Base-by-base conservation (phyloP, 2,113 vertebrate species). In the Fulmarus glacialis region DNA sequence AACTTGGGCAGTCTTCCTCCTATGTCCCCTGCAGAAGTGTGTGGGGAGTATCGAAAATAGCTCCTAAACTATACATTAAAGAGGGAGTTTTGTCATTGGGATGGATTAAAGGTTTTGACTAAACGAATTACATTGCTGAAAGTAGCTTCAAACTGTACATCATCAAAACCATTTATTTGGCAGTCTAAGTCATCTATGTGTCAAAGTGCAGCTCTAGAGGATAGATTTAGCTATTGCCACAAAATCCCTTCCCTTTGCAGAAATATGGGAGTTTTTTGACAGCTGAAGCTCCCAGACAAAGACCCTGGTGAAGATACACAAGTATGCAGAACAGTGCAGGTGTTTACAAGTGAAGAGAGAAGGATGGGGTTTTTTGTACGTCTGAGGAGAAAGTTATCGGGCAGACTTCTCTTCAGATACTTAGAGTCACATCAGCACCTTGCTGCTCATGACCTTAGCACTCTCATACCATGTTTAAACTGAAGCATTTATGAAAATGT, bases 31-130 rank as follows among this genome's bases (percentile, higher is more conserved):
- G 14, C 45, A 90, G 66, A 93, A 59, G 8, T 55, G 8, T 84
- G 29, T 53, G 34, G 11, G 66, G 36, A 47, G 47, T 60, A 93
- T 42, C 14, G 27, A 96, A 91, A 66, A 94, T 6, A 92, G 26
- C 55, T 93, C 89, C 62, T 97, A 82, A 94, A 43, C n/a, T 91
- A 73, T 56, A 82, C 45, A 89, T 32, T 71, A 71, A 96, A 81
- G n/a, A 84, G 34, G 7, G 75, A 94, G 8, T 64, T 96, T 96
- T 97, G 82, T 97, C 92, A 82, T 15, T 11, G 19, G 45, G 27
- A 87, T 94, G 93, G 87, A 95, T 96, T 96, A 93, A 96, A 94
- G 24, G 36, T 94, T 96, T 97, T 95, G 74, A 91, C 45, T 96
- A 87, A 97, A 97, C 23, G 24, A 97, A 96, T 96, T 94, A 34